These are phyloP conservation scores for Deilephila porcellus DNA, from an alignment of 2,888 invertebrate species.

Conservation along the genomic window DNA sequence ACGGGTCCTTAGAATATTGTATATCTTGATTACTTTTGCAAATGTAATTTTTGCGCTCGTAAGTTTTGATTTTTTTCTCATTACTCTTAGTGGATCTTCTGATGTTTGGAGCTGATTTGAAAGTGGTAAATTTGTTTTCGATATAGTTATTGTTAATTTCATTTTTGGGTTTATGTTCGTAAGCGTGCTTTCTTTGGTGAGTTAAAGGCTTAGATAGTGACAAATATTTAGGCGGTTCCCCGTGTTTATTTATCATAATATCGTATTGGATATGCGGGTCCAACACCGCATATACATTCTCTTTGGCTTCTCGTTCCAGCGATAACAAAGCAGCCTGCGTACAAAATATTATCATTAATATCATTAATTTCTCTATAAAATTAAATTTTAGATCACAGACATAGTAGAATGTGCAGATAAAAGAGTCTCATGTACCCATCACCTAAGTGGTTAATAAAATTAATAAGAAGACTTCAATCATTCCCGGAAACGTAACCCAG, in stretches of 20 bases:
- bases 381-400: no score
- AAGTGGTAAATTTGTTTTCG: constrained; percentile 65
- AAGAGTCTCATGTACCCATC: no score
- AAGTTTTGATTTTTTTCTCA: constrained; percentile 50
- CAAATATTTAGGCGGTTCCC: constrained; percentile 82
- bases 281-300: constrained; percentile 83
- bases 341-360: constrained; percentile 37
- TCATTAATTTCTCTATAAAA: no score
- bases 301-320: constrained; percentile 83
- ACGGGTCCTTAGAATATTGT: constrained; percentile 73
- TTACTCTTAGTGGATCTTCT: constrained; percentile 69
- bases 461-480: no score
- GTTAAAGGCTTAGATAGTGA: constrained; percentile 81
- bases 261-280: constrained; percentile 84
- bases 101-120: constrained; percentile 64
- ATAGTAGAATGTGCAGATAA: no score
- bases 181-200: constrained; percentile 81
- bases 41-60: constrained; percentile 55
- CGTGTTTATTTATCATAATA: constrained; percentile 82
- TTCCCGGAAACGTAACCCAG: no score
- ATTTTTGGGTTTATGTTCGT: constrained; percentile 62
- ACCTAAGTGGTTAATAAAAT: no score
- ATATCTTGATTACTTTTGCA: constrained; percentile 74
- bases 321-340: constrained; percentile 77
- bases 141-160: constrained; percentile 70